These are phyloP conservation scores for Eremophila alpestris DNA, from an alignment of 2,797 vertebrate species.

Conservation along the genomic window DNA sequence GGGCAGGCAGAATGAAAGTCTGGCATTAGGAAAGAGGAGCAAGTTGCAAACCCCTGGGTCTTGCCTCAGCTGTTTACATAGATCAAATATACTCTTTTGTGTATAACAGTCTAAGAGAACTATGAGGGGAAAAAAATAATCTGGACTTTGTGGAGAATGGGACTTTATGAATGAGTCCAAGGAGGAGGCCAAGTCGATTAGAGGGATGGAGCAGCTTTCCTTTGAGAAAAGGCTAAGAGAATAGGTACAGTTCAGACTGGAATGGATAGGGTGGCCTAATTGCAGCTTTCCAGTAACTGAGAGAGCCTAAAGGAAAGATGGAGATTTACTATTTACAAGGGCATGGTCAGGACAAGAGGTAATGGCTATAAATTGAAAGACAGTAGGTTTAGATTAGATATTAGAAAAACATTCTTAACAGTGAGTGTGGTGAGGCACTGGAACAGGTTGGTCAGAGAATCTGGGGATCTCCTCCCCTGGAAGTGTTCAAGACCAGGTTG, in stretches of 20 bases:
- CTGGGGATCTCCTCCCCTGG: too few relatives aligned
- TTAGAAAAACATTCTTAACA: too few relatives aligned
- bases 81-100: neutral
- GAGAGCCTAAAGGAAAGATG: neutral
- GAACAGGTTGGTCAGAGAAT: too few relatives aligned
- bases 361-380: neutral
- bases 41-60: neutral
- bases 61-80: neutral
- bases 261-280: neutral
- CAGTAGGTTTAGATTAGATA: neutral
- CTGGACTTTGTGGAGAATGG: neutral
- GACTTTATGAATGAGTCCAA: neutral
- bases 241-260: neutral
- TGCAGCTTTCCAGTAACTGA: too few relatives aligned
- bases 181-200: fast-evolving
- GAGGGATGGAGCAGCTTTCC: neutral
- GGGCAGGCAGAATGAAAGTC: neutral
- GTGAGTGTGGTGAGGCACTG: neutral
- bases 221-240: neutral
- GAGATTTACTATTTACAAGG: neutral
- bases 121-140: neutral
- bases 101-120: neutral
- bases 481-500: too few relatives aligned
- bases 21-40: fast-evolving
- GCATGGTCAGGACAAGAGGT: neutral